Percentiles rank a stretch among this genome's conserved stretches.
Conservation (phyloP, 2,888 invertebrate species). For the Ommatoiulus sabulosus region DNA sequence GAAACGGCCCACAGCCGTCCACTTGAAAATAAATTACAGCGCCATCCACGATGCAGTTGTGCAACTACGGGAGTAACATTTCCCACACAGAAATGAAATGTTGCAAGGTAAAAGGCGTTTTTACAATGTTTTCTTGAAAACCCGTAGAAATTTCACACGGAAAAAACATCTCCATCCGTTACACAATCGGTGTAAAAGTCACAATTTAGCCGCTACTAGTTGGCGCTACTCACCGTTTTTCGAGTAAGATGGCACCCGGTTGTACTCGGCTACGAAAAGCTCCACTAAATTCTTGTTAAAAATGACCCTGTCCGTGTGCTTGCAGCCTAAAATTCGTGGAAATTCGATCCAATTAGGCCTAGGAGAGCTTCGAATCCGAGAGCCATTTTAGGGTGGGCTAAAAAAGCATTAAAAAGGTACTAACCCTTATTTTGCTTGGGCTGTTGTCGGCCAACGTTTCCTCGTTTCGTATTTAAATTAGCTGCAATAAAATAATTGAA, state of each 20-base stretch:
- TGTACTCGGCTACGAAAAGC: constrained; percentile 84
- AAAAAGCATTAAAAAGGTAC: background rate
- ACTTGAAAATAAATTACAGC: too few species aligned
- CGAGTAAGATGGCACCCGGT: constrained; percentile 56
- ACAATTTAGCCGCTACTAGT: background rate
- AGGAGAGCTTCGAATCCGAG: background rate
- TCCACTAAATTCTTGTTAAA: constrained; percentile 88
- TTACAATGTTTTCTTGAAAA: too few species aligned
- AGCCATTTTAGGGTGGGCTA: background rate
- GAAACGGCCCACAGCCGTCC: too few species aligned
- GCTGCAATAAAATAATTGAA: constrained; percentile 51
- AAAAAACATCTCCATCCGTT: too few species aligned
- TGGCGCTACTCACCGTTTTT: constrained; percentile 1
- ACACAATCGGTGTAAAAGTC: too few species aligned
- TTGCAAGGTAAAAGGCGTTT: too few species aligned
- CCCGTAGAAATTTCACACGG: too few species aligned
- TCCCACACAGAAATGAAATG: too few species aligned
- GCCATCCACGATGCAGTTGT: too few species aligned
- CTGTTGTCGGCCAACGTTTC: constrained; percentile 42
- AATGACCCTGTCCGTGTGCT: constrained; percentile 78
- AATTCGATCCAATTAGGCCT: background rate
- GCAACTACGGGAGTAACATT: too few species aligned
- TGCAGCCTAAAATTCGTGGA: constrained; percentile 73
- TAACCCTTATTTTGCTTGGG: constrained; percentile 47
- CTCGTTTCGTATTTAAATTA: constrained; percentile 44